A percentile compares a stretch with the other conserved stretches of the same genome.
Evolutionary conservation across 2,888 invertebrate genomes (phyloP).

Genomic region (Synanthedon myopaeformis): DNA sequence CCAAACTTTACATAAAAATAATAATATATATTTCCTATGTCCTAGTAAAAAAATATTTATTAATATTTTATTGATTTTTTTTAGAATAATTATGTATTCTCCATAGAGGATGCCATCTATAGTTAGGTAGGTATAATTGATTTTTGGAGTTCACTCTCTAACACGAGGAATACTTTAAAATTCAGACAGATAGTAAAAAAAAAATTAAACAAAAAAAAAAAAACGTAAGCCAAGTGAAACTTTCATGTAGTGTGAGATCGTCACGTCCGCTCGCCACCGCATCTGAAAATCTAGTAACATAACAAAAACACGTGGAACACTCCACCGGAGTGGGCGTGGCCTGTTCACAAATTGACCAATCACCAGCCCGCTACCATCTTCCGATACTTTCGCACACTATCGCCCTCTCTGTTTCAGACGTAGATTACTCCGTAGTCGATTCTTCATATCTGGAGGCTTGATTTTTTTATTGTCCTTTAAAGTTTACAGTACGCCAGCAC

Average conservation of each 20-base stretch:
- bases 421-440: constrained; percentile 45
- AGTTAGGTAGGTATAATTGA: too few relatives aligned
- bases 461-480: constrained; percentile 48
- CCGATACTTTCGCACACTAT: constrained; percentile 18
- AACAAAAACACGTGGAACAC: constrained; percentile 51
- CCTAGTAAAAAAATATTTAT: too few relatives aligned
- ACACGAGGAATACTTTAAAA: too few relatives aligned
- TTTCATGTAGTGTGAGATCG: constrained; percentile 15
- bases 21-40: too few relatives aligned
- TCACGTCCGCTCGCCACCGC: constrained; percentile 26
- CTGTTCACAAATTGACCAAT: constrained; percentile 21
- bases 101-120: too few relatives aligned
- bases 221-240: constrained; percentile 18
- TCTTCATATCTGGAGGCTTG: constrained; percentile 47
- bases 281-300: constrained; percentile 35
- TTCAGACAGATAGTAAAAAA: background rate
- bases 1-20: too few relatives aligned
- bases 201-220: background rate
- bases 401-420: constrained; percentile 30
- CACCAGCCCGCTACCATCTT: constrained; percentile 1
- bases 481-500: constrained; percentile 25
- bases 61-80: too few relatives aligned
- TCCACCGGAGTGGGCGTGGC: constrained; percentile 31
- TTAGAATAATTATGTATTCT: too few relatives aligned
- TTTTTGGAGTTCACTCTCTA: too few relatives aligned